phyloP scores from a whole-genome alignment of 2,797 vertebrate species.

The Delichon dasypus region DNA sequence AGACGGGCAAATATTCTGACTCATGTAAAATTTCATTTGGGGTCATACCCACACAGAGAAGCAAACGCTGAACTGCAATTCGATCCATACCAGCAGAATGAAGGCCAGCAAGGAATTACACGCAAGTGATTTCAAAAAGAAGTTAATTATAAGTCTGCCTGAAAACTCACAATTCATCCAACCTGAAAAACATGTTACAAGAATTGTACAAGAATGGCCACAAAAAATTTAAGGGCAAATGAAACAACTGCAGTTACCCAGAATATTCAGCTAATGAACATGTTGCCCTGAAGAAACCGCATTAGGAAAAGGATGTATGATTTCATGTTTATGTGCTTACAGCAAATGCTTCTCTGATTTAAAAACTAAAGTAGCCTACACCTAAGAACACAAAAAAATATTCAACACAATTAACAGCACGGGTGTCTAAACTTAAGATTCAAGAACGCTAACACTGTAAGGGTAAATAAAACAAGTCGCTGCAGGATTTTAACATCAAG shows the following conservation, averaged over 20 bases:
- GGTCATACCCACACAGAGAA: neutral
- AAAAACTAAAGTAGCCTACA: neutral
- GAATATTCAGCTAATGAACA: neutral
- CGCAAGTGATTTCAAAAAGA: neutral
- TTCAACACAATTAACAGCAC: neutral
- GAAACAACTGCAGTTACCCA: neutral
- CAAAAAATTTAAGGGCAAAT: neutral
- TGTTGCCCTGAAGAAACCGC: neutral
- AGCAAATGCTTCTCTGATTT: neutral
- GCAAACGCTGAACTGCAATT: accelerated
- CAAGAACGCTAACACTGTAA: neutral
- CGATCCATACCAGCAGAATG: accelerated
- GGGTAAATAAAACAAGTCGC: neutral
- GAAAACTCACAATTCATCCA: neutral
- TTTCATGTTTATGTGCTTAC: neutral
- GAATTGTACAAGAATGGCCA: neutral
- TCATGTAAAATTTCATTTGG: neutral
- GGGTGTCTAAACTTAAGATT: neutral
- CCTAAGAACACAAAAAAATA: neutral
- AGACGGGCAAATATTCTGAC: neutral
- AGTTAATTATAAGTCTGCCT: slow-evolving; percentile 1
- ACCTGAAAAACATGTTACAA: slow-evolving; percentile 1
- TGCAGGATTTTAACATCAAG: neutral
- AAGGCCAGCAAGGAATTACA: neutral
- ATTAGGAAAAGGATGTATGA: neutral